Evolutionary conservation across 2,797 vertebrate species (phyloP), one percentile per base, ranked within the genome.

Genomic region (Austrolebias charrua): DNA sequence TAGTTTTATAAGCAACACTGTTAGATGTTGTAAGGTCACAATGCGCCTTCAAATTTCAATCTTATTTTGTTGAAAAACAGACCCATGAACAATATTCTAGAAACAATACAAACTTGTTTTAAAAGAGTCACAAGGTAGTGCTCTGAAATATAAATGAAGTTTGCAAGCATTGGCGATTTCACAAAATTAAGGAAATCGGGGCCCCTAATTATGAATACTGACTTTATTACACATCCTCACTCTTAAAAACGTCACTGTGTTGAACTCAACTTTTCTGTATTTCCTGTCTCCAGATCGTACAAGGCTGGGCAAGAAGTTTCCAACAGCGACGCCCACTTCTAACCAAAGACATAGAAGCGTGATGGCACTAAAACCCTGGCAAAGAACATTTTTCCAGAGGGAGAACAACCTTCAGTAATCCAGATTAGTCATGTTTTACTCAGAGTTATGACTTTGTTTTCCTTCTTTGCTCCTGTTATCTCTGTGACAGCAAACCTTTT

Each of bases 231-330:
- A 42, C 9, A 20, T 38, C 6, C n/a, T 60, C 5, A 35, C 14
- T 24, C 24, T 24, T 15, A n/a, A 18, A 43, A 67, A 54, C 18
- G 18, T 49, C 28, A 60, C 6, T 15, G 11, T 16, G 4, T 15
- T 44, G 1, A 55, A 20, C n/a, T 55, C 5, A 74, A 55, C 45
- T 16, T 2, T 16, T 44, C 52, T 66, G 6, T 16, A 15, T 73
- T 69, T 63, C 51, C 5, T 79, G 18, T 76, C 81, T 67, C 16
- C 88, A 98, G 96, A 91, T 95, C 76, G 87, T 94, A 9, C 93
- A 92, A 1, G 87, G 93, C 46, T 96, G 95, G 96, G 92, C 92
- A 45, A 91, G 90, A 69, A 76, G 89, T 15, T 94, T 94, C 69
- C 95, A 94, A 0, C 91, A 96, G 71, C 90, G 87, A 42, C 90